A percentile compares a stretch with the other conserved stretches of the same genome.
Evolutionary conservation across 2,113 vertebrate species (phyloP).

Genomic region (Argyrosomus japonicus): DNA sequence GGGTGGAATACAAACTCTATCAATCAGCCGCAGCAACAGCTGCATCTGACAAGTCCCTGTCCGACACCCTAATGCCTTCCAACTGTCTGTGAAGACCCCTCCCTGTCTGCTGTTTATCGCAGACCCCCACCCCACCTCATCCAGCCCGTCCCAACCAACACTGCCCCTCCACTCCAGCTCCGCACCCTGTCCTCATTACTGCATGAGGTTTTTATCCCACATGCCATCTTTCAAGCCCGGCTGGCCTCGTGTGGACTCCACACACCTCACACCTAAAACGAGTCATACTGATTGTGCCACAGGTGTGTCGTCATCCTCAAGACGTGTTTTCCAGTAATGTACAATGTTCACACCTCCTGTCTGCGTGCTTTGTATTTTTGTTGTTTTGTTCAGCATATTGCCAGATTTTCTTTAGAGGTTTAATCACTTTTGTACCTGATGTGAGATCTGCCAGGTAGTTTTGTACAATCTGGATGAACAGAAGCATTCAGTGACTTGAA

Average conservation of each 20-base stretch:
- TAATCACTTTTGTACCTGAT: slow-evolving; percentile 51
- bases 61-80: slow-evolving; percentile 93
- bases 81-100: slow-evolving; percentile 90
- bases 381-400: slow-evolving; percentile 45
- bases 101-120: slow-evolving; percentile 86
- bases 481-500: slow-evolving; percentile 35
- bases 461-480: slow-evolving; percentile 3
- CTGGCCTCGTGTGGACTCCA: slow-evolving; percentile 49
- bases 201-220: slow-evolving; percentile 23
- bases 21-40: slow-evolving; percentile 95
- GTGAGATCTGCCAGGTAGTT: slow-evolving; percentile 20
- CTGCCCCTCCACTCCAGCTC: slow-evolving; percentile 60
- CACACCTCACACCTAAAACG: slow-evolving; percentile 49
- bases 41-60: slow-evolving; percentile 97
- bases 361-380: not conserved
- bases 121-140: slow-evolving; percentile 50
- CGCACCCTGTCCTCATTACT: slow-evolving; percentile 18
- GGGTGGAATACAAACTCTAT: slow-evolving; percentile 93
- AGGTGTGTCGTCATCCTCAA: slow-evolving; percentile 62
- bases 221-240: slow-evolving; percentile 68
- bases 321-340: not conserved
- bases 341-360: not conserved
- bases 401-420: slow-evolving; percentile 34
- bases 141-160: slow-evolving; percentile 59
- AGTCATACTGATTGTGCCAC: slow-evolving; percentile 67